These are phyloP conservation scores for Zygogramma bicolorata DNA, from an alignment of 2,888 invertebrate genomes.

Conservation along the genomic window DNA sequence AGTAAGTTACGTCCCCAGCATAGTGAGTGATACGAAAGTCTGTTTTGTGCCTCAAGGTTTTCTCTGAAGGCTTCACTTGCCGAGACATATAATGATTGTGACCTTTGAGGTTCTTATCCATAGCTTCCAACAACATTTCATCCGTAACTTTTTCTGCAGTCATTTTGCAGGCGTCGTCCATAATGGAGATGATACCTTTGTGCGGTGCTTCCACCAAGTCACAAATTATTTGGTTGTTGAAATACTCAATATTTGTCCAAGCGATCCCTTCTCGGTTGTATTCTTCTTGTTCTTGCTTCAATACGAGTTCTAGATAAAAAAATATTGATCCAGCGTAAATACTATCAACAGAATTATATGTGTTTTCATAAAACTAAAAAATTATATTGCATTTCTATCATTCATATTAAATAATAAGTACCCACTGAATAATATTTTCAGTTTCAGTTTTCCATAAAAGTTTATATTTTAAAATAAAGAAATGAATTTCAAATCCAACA, in stretches of 20 bases:
- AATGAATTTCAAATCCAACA: too few species aligned
- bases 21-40: slow-evolving; percentile 93
- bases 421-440: too few species aligned
- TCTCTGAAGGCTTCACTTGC: slow-evolving; percentile 85
- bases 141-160: slow-evolving; percentile 93
- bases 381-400: too few species aligned
- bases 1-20: slow-evolving; percentile 96
- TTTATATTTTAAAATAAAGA: too few species aligned
- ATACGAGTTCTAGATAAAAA: slow-evolving; percentile 96
- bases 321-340: too few species aligned
- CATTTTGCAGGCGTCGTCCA: slow-evolving; percentile 94
- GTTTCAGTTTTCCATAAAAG: too few species aligned
- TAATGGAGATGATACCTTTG: slow-evolving; percentile 88
- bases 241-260: slow-evolving; percentile 95
- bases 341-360: too few species aligned
- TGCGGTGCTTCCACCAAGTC: slow-evolving; percentile 95
- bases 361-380: too few species aligned
- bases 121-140: slow-evolving; percentile 88
- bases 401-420: too few species aligned
- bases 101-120: slow-evolving; percentile 87
- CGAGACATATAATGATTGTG: slow-evolving; percentile 94
- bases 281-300: slow-evolving; percentile 98
- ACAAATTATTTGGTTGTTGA: slow-evolving; percentile 97
- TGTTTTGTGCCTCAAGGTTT: slow-evolving; percentile 71
- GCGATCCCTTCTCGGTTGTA: slow-evolving; percentile 95